These are phyloP conservation scores for Physella acuta DNA, from an alignment of 1,140 invertebrate species.

Conservation along the genomic window DNA sequence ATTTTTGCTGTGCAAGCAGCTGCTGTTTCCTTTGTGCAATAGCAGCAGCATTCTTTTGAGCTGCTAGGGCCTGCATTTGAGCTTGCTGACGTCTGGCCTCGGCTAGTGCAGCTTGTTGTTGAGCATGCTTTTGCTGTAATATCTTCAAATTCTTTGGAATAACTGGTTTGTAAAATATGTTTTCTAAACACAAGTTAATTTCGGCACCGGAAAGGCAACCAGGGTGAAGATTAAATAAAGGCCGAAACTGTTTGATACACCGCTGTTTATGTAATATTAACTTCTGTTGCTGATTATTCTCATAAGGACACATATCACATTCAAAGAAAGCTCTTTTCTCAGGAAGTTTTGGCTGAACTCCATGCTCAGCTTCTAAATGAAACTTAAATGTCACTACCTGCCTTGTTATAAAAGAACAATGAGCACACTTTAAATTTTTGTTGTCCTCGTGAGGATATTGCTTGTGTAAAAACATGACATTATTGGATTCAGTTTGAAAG, in stretches of 20 bases:
- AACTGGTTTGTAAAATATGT: conserved; percentile 43
- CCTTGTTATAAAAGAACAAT: conserved; percentile 81
- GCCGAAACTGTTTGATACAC: conserved; percentile 87
- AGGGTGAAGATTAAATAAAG: conserved; percentile 81
- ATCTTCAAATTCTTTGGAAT: conserved; percentile 28
- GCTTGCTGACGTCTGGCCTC: conserved; percentile 21
- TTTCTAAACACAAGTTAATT: conserved; percentile 49
- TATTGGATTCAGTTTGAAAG: conserved; percentile 86
- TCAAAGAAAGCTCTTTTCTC: conserved; percentile 85
- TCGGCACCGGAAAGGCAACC: conserved; percentile 40
- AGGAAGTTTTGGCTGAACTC: conserved; percentile 78
- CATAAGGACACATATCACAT: conserved; percentile 90
- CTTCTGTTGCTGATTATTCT: conserved; percentile 92
- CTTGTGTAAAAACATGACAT: conserved; percentile 86
- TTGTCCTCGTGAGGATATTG: conserved; percentile 88
- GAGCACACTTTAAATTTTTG: conserved; percentile 73
- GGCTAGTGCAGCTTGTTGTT: conserved; percentile 18
- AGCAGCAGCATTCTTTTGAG: conserved; percentile 26
- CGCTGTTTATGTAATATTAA: conserved; percentile 83
- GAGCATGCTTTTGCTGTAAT: conserved; percentile 18
- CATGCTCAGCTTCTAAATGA: conserved; percentile 89
- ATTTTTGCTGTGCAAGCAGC: conserved; percentile 2
- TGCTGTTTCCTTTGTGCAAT: conserved; percentile 21
- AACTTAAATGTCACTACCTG: conserved; percentile 84
- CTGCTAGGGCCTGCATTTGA: conserved; percentile 17